These are phyloP conservation scores for Holotrichia oblita DNA, from an alignment of 1,140 invertebrate genomes.

Conservation along the genomic window DNA sequence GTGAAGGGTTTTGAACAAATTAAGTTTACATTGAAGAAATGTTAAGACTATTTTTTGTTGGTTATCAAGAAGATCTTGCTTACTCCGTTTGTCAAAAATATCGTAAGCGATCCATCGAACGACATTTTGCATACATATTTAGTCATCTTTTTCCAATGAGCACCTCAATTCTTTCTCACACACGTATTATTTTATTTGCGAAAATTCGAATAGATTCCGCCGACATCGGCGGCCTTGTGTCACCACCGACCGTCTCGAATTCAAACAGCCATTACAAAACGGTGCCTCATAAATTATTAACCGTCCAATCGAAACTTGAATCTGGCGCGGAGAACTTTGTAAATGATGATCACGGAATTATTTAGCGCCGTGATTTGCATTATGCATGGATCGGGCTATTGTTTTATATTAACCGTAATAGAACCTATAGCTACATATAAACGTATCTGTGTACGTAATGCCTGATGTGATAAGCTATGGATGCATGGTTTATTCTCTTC, in stretches of 20 bases:
- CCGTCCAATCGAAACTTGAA: conserved; percentile 30
- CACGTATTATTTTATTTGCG: too few species aligned
- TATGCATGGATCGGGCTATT: conserved; percentile 31
- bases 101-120: too few species aligned
- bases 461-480: too few species aligned
- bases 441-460: neutral
- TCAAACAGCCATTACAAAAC: conserved; percentile 36
- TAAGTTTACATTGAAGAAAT: too few species aligned
- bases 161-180: too few species aligned
- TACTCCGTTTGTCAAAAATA: too few species aligned
- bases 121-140: too few species aligned
- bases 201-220: neutral
- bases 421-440: neutral
- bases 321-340: conserved; percentile 16
- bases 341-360: conserved; percentile 37
- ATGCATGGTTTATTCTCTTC: neutral
- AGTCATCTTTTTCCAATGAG: too few species aligned
- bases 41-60: too few species aligned
- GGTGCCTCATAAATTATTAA: conserved; percentile 29
- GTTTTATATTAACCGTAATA: conserved; percentile 31
- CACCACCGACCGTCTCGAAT: conserved; percentile 19
- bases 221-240: neutral
- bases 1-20: too few species aligned
- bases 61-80: too few species aligned
- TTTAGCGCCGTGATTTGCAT: conserved; percentile 31